Percentiles rank a stretch among this genome's conserved stretches.
Evolutionary conservation across 2,888 invertebrate species (phyloP).

Genomic region (Mythimna impura): DNA sequence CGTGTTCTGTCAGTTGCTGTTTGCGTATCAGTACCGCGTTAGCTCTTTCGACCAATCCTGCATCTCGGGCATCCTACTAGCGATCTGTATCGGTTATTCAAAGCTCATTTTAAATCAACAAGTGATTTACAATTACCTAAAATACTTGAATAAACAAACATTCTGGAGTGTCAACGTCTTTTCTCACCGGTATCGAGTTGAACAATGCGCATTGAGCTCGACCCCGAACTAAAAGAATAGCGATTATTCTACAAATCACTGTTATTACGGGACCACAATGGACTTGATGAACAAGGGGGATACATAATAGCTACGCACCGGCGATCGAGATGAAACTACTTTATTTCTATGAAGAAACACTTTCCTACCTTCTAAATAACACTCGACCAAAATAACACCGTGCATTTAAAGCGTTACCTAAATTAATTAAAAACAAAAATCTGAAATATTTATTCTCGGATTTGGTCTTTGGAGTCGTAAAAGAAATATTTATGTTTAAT

Average conservation of each 20-base stretch:
- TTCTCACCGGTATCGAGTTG: conserved; percentile 88
- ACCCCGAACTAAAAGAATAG: conserved; percentile 83
- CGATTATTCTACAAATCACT: conserved; percentile 84
- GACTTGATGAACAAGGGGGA: conserved; percentile 76
- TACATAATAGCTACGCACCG: conserved; percentile 62
- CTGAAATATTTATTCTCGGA: conserved; percentile 9
- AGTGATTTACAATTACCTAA: conserved; percentile 61
- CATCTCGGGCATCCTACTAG: conserved; percentile 9
- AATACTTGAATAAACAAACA: conserved; percentile 57
- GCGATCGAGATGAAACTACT: conserved; percentile 56
- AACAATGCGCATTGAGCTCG: conserved; percentile 75
- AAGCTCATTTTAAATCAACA: conserved; percentile 44
- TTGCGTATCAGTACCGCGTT: no score
- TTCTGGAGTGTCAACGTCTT: conserved; percentile 77
- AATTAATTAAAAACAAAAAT: conserved; percentile 39
- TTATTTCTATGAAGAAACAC: conserved; percentile 34
- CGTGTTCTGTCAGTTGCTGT: no score
- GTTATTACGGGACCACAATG: conserved; percentile 84
- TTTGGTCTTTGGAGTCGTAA: conserved; percentile 27
- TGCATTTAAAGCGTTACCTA: conserved; percentile 22
- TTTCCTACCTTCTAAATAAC: conserved; percentile 2
- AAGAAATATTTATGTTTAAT: conserved; percentile 50
- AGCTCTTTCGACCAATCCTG: no score
- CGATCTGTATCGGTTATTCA: conserved; percentile 55
- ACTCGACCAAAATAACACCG: conserved; percentile 20